phyloP scores from a whole-genome alignment of 2,113 vertebrate species.

The Neoarius graeffei region DNA sequence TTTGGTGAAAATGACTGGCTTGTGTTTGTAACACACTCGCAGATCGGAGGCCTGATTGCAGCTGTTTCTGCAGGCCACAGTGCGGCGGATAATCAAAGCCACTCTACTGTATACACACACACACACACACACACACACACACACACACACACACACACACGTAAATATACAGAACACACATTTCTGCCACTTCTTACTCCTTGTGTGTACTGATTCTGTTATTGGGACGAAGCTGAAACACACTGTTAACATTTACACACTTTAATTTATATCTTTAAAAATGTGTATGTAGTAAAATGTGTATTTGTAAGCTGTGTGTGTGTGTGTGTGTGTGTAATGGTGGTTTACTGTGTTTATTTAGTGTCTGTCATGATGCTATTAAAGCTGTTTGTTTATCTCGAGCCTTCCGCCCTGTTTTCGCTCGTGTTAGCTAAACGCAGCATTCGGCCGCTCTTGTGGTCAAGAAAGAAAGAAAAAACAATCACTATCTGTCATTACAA shows the following conservation, averaged over 20 bases:
- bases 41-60: constrained; percentile 22
- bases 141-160: constrained; percentile 1
- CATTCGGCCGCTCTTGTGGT: background rate
- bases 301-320: constrained; percentile 2
- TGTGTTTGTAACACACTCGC: constrained; percentile 27
- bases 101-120: constrained; percentile 15
- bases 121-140: constrained; percentile 17
- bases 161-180: background rate
- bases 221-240: background rate
- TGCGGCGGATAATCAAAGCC: constrained; percentile 10
- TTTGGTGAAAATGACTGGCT: constrained; percentile 27
- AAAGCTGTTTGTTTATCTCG: constrained; percentile 45
- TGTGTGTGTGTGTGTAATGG: background rate
- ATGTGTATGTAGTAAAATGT: background rate
- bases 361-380: constrained; percentile 25
- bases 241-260: background rate
- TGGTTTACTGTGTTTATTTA: constrained; percentile 39
- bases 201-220: background rate
- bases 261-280: background rate
- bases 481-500: background rate
- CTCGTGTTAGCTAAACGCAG: background rate
- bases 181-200: background rate
- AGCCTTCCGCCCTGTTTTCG: background rate
- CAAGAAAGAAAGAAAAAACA: constrained; percentile 13
- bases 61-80: constrained; percentile 23